Conservation (phyloP, 2,113 vertebrate genomes). For the Romanogobio albipinnatus region DNA sequence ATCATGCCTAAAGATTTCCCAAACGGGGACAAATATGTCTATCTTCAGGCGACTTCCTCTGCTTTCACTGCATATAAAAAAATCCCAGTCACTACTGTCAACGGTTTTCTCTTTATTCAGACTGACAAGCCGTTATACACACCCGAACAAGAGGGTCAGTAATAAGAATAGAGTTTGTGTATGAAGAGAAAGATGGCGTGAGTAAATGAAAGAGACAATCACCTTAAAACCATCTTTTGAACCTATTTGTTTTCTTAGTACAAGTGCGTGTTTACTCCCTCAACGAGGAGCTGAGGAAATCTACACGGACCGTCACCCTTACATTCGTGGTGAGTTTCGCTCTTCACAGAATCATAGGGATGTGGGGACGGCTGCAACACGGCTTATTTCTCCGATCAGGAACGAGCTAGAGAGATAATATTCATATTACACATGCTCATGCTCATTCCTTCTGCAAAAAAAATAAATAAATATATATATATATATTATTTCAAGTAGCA, state of each 20-base stretch:
- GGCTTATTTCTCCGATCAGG: too few species aligned
- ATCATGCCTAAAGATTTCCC: conserved; percentile 74
- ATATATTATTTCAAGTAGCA: too few species aligned
- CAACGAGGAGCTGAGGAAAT: conserved; percentile 86
- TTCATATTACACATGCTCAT: too few species aligned
- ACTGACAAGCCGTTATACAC: conserved; percentile 93
- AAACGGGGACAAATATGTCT: conserved; percentile 68
- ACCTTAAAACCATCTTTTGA: background rate
- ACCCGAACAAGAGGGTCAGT: conserved; percentile 84
- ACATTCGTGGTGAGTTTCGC: conserved; percentile 82
- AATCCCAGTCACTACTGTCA: conserved; percentile 79
- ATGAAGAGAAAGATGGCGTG: background rate
- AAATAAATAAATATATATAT: too few species aligned
- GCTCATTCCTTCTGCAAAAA: too few species aligned
- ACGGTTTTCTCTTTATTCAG: conserved; percentile 91
- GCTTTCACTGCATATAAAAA: conserved; percentile 77
- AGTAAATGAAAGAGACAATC: background rate
- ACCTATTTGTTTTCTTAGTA: conserved; percentile 69
- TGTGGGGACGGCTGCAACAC: too few species aligned
- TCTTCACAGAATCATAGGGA: background rate
- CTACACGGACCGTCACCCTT: conserved; percentile 79
- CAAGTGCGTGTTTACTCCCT: conserved; percentile 88
- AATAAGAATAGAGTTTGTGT: background rate
- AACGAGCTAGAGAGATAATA: too few species aligned
- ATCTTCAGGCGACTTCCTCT: conserved; percentile 78